phyloP scores from a whole-genome alignment of 2,797 vertebrate species.

The Rhinoraja longicauda region DNA sequence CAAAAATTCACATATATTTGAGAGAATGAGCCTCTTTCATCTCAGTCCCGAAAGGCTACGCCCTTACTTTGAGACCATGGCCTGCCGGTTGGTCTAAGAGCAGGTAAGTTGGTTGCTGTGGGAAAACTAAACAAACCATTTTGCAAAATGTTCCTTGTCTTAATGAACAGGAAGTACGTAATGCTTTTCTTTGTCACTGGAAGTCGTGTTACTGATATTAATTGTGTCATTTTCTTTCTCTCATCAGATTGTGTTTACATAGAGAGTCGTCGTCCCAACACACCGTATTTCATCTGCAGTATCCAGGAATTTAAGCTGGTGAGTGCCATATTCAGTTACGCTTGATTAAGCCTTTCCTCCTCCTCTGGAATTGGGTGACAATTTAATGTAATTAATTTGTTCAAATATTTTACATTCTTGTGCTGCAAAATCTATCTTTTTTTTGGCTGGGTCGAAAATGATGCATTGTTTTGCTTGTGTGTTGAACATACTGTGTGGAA shows the following conservation, averaged over 20 bases:
- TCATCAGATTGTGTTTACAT: constrained; percentile 97
- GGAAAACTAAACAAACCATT: background rate
- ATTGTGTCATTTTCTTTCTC: constrained; percentile 41
- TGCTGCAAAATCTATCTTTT: background rate
- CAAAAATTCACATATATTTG: no score
- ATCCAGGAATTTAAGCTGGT: constrained; percentile 99
- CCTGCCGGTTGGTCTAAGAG: background rate
- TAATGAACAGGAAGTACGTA: background rate
- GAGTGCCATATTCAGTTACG: constrained; percentile 44
- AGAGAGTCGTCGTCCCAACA: constrained; percentile 93
- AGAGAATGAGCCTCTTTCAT: no score
- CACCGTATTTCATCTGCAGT: constrained; percentile 99
- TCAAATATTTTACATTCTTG: background rate
- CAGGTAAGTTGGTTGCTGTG: no score
- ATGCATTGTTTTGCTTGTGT: background rate
- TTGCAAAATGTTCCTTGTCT: background rate
- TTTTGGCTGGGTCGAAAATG: background rate
- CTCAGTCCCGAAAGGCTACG: no score
- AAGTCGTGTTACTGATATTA: background rate
- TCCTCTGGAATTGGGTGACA: background rate
- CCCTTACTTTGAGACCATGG: no score
- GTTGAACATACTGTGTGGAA: background rate
- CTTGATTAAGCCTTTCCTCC: background rate
- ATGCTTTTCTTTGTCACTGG: constrained; percentile 39
- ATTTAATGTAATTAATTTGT: constrained; percentile 6